These are phyloP conservation scores for Pandemis cinnamomeana DNA, from an alignment of 2,888 invertebrate genomes.

Conservation along the genomic window DNA sequence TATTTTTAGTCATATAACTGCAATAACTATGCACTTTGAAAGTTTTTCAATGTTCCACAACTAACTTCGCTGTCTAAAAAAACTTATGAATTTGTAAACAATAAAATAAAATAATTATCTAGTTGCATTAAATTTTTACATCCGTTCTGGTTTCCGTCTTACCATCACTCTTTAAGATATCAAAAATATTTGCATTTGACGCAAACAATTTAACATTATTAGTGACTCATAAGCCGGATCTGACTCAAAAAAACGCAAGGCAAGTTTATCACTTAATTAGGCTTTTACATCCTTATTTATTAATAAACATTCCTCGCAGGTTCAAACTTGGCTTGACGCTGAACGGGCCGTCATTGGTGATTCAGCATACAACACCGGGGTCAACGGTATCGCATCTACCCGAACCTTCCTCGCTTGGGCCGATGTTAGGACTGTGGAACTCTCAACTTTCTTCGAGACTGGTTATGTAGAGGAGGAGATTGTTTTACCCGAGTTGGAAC, in stretches of 20 bases:
- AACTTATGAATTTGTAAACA: too few species aligned
- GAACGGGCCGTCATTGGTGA: conserved; percentile 56
- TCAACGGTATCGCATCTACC: conserved; percentile 55
- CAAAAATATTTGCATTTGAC: not conserved
- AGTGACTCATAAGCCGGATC: conserved; percentile 15
- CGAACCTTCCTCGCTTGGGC: conserved; percentile 66
- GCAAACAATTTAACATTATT: not conserved
- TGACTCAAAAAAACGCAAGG: not conserved
- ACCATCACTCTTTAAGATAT: not conserved
- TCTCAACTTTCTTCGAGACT: conserved; percentile 62
- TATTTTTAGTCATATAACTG: too few species aligned
- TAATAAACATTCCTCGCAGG: conserved; percentile 53
- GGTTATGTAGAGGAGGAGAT: conserved; percentile 64
- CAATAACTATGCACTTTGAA: too few species aligned
- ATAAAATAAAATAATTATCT: not conserved
- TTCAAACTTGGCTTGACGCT: conserved; percentile 61
- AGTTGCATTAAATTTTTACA: not conserved
- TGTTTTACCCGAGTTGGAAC: conserved; percentile 41
- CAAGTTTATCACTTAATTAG: not conserved
- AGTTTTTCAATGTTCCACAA: too few species aligned
- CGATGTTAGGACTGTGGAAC: conserved; percentile 56
- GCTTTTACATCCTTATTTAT: not conserved
- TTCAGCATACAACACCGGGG: conserved; percentile 55
- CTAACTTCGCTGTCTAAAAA: too few species aligned
- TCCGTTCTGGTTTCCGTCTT: not conserved